A percentile compares a stretch with the other conserved stretches of the same genome.
phyloP scores from a whole-genome alignment of 2,113 vertebrate genomes.

The Hassar affinis region DNA sequence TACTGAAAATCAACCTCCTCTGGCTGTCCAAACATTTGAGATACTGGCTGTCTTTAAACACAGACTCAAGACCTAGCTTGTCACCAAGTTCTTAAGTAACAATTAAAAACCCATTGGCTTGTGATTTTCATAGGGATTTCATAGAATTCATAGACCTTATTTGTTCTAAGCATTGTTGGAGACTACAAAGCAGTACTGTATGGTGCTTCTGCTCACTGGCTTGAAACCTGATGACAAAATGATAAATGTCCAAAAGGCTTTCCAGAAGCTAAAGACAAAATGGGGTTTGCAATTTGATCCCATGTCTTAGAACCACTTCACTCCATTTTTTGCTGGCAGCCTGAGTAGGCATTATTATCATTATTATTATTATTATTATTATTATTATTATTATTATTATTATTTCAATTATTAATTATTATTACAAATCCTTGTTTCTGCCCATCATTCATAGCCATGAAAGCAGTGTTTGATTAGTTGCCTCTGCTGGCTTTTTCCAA shows the following conservation, averaged over 20 bases:
- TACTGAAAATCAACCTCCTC: background rate
- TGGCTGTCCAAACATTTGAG: background rate
- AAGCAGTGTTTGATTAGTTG: background rate
- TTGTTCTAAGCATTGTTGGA: background rate
- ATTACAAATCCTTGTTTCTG: background rate
- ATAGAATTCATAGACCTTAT: background rate
- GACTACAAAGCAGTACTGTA: background rate
- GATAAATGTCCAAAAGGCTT: background rate
- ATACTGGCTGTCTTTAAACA: background rate
- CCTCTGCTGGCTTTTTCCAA: background rate
- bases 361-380: background rate
- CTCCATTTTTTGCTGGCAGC: background rate
- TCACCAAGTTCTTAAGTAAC: background rate
- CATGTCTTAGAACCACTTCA: background rate
- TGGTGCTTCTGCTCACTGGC: background rate
- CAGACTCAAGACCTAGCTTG: background rate
- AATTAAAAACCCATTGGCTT: background rate
- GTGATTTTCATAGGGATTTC: background rate
- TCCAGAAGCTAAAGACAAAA: background rate
- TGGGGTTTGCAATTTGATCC: background rate
- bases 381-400: background rate
- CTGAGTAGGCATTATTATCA: background rate
- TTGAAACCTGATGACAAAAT: background rate
- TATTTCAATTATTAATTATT: too few species aligned
- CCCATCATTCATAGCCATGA: background rate